Percentiles rank a stretch among this genome's conserved stretches.
Evolutionary conservation across 2,888 invertebrate genomes (phyloP).

Genomic region (Drosophila neotestacea): DNA sequence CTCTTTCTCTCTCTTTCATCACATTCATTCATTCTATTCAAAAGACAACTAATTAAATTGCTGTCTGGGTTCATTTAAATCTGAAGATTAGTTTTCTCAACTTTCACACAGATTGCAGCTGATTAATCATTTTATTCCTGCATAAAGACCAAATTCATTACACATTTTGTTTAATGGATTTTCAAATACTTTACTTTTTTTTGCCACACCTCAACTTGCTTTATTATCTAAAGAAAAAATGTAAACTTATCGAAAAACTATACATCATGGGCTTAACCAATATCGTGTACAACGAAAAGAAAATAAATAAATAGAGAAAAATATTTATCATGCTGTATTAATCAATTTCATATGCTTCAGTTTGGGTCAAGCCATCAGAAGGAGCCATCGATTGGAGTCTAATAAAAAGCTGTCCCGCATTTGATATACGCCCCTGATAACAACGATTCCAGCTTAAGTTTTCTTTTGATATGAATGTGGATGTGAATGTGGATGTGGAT

Average conservation of each 20-base stretch:
- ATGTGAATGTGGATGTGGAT: constrained; percentile 17
- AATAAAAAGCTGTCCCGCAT: constrained; percentile 67
- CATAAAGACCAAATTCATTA: constrained; percentile 40
- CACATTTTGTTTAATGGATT: constrained; percentile 34
- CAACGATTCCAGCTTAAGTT: constrained; percentile 22
- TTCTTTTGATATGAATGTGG: constrained; percentile 15
- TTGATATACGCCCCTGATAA: constrained; percentile 72
- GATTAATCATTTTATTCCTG: constrained; percentile 39
- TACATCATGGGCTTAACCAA: constrained; percentile 70
- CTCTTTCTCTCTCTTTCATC: not conserved
- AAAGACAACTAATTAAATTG: constrained; percentile 41
- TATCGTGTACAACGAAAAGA: constrained; percentile 41
- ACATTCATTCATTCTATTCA: not conserved
- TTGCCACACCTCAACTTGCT: constrained; percentile 14
- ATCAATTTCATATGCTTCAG: constrained; percentile 73
- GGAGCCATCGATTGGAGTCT: constrained; percentile 32
- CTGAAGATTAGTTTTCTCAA: not conserved
- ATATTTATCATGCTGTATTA: constrained; percentile 77
- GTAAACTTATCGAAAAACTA: constrained; percentile 59
- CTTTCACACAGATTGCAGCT: constrained; percentile 16
- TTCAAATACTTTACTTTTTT: constrained; percentile 11
- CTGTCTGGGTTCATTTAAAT: not conserved
- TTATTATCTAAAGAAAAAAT: constrained; percentile 5
- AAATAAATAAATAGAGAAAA: constrained; percentile 47
- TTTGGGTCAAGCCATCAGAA: constrained; percentile 12